phyloP scores from a whole-genome alignment of 2,113 vertebrate species.

The Trichomycterus rosablanca region DNA sequence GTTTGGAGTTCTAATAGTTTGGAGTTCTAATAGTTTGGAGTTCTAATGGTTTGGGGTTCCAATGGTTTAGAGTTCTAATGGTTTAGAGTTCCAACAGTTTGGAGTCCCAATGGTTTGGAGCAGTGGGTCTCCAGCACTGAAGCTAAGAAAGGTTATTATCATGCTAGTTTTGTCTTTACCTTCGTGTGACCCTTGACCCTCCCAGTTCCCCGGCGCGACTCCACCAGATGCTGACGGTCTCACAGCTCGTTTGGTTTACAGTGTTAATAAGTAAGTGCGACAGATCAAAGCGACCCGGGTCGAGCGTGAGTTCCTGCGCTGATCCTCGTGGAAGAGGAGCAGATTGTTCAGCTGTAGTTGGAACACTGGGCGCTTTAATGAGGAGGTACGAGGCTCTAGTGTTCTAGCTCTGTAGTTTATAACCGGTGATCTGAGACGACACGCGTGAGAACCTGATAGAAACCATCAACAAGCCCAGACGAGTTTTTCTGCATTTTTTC shows the following conservation, averaged over 20 bases:
- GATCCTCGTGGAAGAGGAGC: not conserved
- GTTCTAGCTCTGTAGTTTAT: not conserved
- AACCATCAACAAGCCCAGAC: no score
- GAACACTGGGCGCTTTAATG: not conserved
- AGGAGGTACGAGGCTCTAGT: not conserved
- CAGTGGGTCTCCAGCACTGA: no score
- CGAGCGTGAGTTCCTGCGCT: not conserved
- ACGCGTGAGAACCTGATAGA: not conserved
- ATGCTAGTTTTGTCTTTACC: not conserved
- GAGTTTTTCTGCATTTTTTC: no score
- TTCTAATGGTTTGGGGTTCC: no score
- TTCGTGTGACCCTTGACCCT: no score
- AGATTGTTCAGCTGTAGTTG: not conserved
- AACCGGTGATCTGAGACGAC: not conserved
- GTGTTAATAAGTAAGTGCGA: slow-evolving; percentile 1
- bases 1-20: no score
- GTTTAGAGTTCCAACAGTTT: no score
- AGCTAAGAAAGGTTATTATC: no score
- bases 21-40: no score
- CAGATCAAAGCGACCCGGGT: not conserved
- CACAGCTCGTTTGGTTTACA: not conserved
- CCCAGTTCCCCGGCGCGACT: not conserved
- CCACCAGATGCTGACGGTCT: not conserved
- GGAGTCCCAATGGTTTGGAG: no score
- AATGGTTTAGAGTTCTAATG: no score